Evolutionary conservation across 2,888 invertebrate species (phyloP).

Genomic region (Diarsia brunnea): DNA sequence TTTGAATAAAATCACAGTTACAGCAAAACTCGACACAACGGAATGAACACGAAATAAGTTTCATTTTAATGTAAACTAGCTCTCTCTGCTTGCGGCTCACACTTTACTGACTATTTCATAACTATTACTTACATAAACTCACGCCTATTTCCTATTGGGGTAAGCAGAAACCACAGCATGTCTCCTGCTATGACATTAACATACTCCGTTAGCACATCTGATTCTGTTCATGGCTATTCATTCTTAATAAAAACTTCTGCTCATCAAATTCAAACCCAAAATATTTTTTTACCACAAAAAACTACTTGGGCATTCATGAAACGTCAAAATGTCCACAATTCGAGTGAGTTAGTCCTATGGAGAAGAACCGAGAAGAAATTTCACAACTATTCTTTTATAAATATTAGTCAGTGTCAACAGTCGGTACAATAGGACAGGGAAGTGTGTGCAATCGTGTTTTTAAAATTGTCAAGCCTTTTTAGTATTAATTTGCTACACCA

Average conservation of each 20-base stretch:
- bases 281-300: neutral
- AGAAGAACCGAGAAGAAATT: neutral
- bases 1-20: constrained; percentile 39
- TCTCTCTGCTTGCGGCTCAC: neutral
- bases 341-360: neutral
- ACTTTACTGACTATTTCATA: neutral
- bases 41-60: neutral
- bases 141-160: neutral
- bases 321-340: neutral
- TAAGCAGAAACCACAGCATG: too few relatives aligned
- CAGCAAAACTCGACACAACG: neutral
- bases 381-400: neutral
- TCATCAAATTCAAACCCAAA: neutral
- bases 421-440: neutral
- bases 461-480: too few relatives aligned
- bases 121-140: neutral
- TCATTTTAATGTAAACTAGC: neutral
- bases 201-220: neutral
- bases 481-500: neutral
- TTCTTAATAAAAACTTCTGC: neutral
- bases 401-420: neutral
- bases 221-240: neutral
- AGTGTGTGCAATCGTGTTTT: neutral
- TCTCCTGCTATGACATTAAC: neutral
- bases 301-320: neutral